These are phyloP conservation scores for Andrena flavipes DNA, from an alignment of 2,888 invertebrate genomes.

Conservation along the genomic window DNA sequence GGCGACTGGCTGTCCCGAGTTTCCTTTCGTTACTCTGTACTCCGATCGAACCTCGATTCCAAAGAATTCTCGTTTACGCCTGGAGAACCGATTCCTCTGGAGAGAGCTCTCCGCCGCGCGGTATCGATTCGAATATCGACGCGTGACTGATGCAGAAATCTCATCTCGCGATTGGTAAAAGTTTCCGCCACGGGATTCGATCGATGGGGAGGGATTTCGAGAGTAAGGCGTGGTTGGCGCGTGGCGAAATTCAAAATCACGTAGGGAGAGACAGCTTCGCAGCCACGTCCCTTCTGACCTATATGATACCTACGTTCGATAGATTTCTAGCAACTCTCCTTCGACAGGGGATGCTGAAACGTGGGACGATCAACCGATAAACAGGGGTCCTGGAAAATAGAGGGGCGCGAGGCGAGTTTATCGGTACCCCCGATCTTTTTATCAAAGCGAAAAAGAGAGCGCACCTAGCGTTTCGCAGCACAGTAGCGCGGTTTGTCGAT, in stretches of 20 bases:
- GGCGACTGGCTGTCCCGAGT: neutral
- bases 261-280: too few relatives aligned
- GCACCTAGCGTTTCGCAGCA: neutral
- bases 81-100: neutral
- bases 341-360: neutral
- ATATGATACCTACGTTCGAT: neutral
- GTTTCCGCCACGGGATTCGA: neutral
- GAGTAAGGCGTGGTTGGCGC: conserved; percentile 13
- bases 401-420: neutral
- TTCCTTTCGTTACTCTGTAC: neutral
- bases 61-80: neutral
- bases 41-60: neutral
- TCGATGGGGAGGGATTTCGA: neutral
- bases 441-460: neutral
- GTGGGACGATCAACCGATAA: neutral
- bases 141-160: neutral
- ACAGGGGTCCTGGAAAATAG: neutral
- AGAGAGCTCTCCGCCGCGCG: neutral
- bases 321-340: neutral
- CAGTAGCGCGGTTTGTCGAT: neutral
- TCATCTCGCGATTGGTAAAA: neutral
- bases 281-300: neutral
- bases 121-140: neutral
- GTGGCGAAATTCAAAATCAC: conserved; percentile 24
- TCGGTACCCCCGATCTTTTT: too few relatives aligned